Evolutionary conservation across 2,888 invertebrate species (phyloP), one percentile per base, ranked within the genome.

Genomic region (Lobophora halterata): DNA sequence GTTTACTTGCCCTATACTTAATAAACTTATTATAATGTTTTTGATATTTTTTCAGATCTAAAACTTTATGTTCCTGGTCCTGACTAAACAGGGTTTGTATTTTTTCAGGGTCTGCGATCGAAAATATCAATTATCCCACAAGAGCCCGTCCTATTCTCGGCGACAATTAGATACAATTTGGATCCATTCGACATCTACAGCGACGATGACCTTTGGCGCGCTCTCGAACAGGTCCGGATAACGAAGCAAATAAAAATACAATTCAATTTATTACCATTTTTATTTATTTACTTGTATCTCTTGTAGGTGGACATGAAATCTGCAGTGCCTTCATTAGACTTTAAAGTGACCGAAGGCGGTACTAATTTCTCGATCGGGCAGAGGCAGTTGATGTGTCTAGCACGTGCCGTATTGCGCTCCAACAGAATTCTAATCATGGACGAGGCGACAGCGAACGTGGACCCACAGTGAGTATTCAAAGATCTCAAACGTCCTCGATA

Each of bases 391-490:
- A 92, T 97, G 55, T 97, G 97, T 65, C 82, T 97, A 46, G 97
- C 97, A 0, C 89, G 97, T 37, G 97, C 97, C 3, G 92, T 97
- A 57, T 87, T 97, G 3, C 88, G 94, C 32, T 93, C 93, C 51
- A 97, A 96, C 73, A 93, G 91, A 62, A 91, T 97, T 57, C 83
- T 97, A 5, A 93, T 97, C 57, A 89, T 97, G 82, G 97, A 97
- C 66, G 97, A 97, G 82, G 97, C 97, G 2, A 97, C 97, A 0
- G 97, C 97, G 2, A 97, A 97, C 68, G 96, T 97, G 2, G 97
- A 97, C 81, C 95, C 95, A 17, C 93, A 95, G 88, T 88, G 51
- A 71, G 83, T 75, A 28, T 30, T 7, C 12, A 23, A 19, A 30
- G 16, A 29, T 28, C 5, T 35, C 23, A 23, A n/a, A 34, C 10